Evolutionary conservation across 2,113 vertebrate species (phyloP), one percentile per base, ranked within the genome.

Genomic region (Grantiella picta): DNA sequence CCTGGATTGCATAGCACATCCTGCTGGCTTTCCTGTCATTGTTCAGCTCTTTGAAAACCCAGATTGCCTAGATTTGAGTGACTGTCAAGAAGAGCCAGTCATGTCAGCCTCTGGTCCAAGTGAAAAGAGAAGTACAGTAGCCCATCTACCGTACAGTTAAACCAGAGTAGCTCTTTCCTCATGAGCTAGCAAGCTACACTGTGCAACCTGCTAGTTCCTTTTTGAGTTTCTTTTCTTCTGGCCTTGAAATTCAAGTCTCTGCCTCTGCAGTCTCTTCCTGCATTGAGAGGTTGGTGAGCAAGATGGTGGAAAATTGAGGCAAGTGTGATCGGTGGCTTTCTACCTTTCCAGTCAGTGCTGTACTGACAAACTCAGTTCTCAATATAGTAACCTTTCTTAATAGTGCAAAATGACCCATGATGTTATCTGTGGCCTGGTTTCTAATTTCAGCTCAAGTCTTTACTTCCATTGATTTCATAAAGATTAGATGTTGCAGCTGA

Each of bases 401-500:
- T 84, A 79, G 76, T 28, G 57, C 28, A 89, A 11, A 94, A 79
- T 64, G 36, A 15, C 44, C 44, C 47, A 8, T 60, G 57, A 85
- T 96, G 50, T 68, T 85, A 82, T 90, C 92, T 66, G 64, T 89
- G 77, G 29, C 60, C 71, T 86, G 45, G 69, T 75, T 94, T 92
- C 95, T 90, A 93, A 89, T 83, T 92, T 81, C 77, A 77, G 71
- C 69, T 83, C 36, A 42, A 90, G 65, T 63, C 65, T 83, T 95
- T 24, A 19, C 60, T 88, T 66, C 61, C 15, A 42, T 24, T 75
- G 72, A 86, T 89, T 92, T 89, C 52, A 64, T 81, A 44, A 92
- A 90, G 83, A 93, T 92, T 90, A 93, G 82, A 59, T 77, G 28
- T 49, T 92, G 52, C 71, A 77, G 71, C 76, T 89, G 64, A 90